phyloP scores from a whole-genome alignment of 1,140 invertebrate genomes.

The Drosophila pallidifrons region DNA sequence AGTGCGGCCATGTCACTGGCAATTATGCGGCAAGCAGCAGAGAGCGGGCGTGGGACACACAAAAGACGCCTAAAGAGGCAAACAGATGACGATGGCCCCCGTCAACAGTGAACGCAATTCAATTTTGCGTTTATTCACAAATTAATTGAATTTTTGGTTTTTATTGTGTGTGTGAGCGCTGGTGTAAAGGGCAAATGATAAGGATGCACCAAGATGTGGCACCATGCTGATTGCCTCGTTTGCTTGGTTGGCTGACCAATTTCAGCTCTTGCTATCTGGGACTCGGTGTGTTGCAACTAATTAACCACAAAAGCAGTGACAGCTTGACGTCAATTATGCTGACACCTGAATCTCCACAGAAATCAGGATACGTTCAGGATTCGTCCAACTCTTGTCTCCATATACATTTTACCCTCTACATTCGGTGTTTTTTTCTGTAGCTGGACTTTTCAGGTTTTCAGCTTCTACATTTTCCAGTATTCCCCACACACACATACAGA shows the following conservation, averaged over 20 bases:
- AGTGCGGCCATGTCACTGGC: conserved; percentile 73
- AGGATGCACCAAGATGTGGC: conserved; percentile 18
- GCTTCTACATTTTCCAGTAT: conserved; percentile 27
- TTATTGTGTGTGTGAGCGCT: conserved; percentile 43
- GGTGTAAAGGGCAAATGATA: not conserved
- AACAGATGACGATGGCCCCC: not conserved
- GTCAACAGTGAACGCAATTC: conserved; percentile 57
- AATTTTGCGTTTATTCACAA: conserved; percentile 82
- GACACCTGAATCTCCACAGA: conserved; percentile 47
- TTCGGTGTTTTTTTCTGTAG: not conserved
- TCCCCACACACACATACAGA: conserved; percentile 1
- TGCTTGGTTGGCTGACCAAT: not conserved
- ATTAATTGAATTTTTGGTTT: conserved; percentile 79
- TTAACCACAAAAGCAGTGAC: conserved; percentile 66
- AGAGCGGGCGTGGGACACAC: not conserved
- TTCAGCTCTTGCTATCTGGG: not conserved
- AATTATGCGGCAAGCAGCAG: conserved; percentile 65
- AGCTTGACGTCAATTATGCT: conserved; percentile 67
- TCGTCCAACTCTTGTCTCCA: conserved; percentile 7
- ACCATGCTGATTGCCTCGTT: not conserved
- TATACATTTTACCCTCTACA: not conserved
- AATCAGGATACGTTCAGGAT: conserved; percentile 1
- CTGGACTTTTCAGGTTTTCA: conserved; percentile 16
- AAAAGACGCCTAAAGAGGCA: conserved; percentile 27
- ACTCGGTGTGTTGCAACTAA: conserved; percentile 50